Percentiles rank a stretch among this genome's conserved stretches.
phyloP scores from a whole-genome alignment of 2,797 vertebrate species.

The Myotis planiceps region DNA sequence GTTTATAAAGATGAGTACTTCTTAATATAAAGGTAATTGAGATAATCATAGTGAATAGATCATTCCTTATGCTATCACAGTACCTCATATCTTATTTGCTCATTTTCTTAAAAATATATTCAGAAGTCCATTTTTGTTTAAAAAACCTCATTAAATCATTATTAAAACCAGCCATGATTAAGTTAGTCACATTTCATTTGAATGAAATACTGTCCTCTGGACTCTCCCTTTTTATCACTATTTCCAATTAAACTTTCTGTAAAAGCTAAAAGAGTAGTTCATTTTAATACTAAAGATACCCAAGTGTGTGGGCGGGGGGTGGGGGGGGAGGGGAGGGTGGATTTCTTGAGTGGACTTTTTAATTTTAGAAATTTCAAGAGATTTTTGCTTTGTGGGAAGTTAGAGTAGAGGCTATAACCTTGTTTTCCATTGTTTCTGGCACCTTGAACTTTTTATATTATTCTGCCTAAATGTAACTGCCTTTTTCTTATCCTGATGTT shows the following conservation, averaged over 20 bases:
- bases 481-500: neutral
- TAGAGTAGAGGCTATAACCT: neutral
- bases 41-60: neutral
- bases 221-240: neutral
- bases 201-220: conserved; percentile 12
- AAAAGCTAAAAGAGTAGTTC: conserved; percentile 32
- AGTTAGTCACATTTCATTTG: conserved; percentile 37
- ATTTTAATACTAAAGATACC: conserved; percentile 47
- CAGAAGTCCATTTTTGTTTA: conserved; percentile 28
- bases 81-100: conserved; percentile 22
- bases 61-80: neutral
- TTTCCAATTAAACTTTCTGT: conserved; percentile 53
- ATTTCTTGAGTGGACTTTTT: conserved; percentile 29
- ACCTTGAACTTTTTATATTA: neutral
- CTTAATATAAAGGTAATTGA: neutral
- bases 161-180: conserved; percentile 39
- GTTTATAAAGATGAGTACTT: neutral
- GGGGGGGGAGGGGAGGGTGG: accelerated
- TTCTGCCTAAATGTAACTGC: neutral
- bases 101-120: conserved; percentile 64
- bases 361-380: conserved; percentile 11
- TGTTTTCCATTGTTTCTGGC: neutral
- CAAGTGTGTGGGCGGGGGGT: neutral
- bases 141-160: conserved; percentile 67
- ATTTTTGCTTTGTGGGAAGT: conserved; percentile 24